Base-by-base conservation (phyloP, 2,797 vertebrate genomes). In the Sebastes itinus region DNA sequence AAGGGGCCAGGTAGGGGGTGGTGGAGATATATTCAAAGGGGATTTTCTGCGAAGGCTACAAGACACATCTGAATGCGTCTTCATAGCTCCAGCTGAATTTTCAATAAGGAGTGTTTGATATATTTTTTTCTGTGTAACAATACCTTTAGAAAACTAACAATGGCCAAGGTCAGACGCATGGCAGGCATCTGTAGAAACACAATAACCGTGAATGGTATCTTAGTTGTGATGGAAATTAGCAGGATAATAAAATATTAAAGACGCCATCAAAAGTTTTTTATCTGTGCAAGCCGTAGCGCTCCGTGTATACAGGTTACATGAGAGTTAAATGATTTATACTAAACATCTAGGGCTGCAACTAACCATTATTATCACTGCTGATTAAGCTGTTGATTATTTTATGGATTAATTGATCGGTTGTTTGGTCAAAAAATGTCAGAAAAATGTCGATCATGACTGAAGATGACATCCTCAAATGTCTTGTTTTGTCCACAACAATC, bases 1-100 rank as follows among this genome's bases (percentile, higher is more conserved):
- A 84, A 86, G 83, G 83, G 93, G 88, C 84, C 89, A 91, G 88
- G 91, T 89, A 88, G 90, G 87, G 87, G 89, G 90, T 83, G 87
- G 79, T 4, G 49, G 72, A 86, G 83, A 85, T 75, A 69, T 75
- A 87, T 87, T 88, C 88, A 91, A 85, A 77, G 73, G 73, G 87
- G 90, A 92, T 93, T 93, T 92, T 89, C 84, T 77, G 63, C 9
- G 7, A 88, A 87, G 89, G 86, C 81, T 81, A 87, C 84, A 90
- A 62, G 78, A 91, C n/a, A 61, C 90, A 88, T 94, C 82, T 89
- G 72, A 93, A 92, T 86, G 81, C 82, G 79, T 78, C 28, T 83
- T 89, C 68, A 78, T 72, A 81, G 68, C 78, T 70, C 59, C 55
- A 87, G 80, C 81, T 71, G 80, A 83, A 90, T 89, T 86, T 89